Percentiles rank a stretch among this genome's conserved stretches.
phyloP scores from a whole-genome alignment of 2,797 vertebrate species.

The Chaetodon trifasciatus region DNA sequence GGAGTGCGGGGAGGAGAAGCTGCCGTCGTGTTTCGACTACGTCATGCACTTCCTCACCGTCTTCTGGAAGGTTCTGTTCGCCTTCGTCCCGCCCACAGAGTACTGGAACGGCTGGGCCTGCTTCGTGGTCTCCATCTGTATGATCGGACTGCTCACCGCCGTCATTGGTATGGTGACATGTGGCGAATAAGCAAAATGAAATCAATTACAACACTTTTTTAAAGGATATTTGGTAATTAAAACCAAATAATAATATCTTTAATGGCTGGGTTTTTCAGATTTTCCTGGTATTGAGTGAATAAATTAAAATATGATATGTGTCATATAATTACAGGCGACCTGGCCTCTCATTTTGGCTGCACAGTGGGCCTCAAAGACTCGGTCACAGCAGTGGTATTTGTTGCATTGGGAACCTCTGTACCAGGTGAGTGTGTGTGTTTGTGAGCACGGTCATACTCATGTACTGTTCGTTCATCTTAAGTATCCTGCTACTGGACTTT shows the following conservation, averaged over 20 bases:
- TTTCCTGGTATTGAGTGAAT: too few relatives aligned
- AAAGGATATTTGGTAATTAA: background rate
- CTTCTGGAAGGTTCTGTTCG: constrained; percentile 99
- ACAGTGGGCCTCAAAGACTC: constrained; percentile 98
- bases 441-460: background rate
- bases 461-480: constrained; percentile 2
- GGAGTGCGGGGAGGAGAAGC: constrained; percentile 97
- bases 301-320: too few relatives aligned
- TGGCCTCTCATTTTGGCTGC: constrained; percentile 98
- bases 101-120: constrained; percentile 99
- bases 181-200: background rate
- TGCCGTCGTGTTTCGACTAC: constrained; percentile 99
- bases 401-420: constrained; percentile 96
- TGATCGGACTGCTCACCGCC: constrained; percentile 96
- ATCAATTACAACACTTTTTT: background rate
- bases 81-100: constrained; percentile 97
- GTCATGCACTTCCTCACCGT: constrained; percentile 99
- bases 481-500: constrained; percentile 1
- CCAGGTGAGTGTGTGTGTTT: constrained; percentile 91
- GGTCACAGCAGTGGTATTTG: constrained; percentile 97
- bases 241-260: background rate
- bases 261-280: background rate
- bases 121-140: constrained; percentile 96
- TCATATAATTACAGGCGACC: constrained; percentile 80
- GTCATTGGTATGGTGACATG: constrained; percentile 87